These are phyloP conservation scores for Miichthys miiuy DNA, from an alignment of 2,797 vertebrate species.

Conservation along the genomic window DNA sequence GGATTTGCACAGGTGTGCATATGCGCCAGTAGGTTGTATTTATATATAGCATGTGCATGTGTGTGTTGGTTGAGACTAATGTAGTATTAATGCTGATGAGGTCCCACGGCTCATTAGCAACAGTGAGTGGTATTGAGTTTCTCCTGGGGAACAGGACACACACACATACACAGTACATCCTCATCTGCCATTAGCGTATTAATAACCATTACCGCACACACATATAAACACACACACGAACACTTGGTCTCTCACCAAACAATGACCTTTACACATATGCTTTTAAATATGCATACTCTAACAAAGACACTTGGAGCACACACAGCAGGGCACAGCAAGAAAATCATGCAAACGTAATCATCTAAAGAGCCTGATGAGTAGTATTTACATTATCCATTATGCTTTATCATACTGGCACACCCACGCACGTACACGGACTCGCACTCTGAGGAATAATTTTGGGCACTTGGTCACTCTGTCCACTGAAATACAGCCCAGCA, in stretches of 20 bases:
- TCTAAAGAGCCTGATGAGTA: constrained; percentile 34
- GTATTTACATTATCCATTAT: constrained; percentile 29
- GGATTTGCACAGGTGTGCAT: constrained; percentile 62
- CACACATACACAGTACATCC: constrained; percentile 42
- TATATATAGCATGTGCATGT: constrained; percentile 40
- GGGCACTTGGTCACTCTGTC: constrained; percentile 48
- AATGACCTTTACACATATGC: constrained; percentile 65
- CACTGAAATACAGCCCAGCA: constrained; percentile 69
- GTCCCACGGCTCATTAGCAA: constrained; percentile 83
- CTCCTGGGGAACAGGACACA: constrained; percentile 66
- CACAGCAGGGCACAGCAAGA: constrained; percentile 17
- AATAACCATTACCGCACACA: constrained; percentile 52
- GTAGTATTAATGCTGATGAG: constrained; percentile 84
- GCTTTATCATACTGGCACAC: not conserved
- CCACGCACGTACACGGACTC: constrained; percentile 35
- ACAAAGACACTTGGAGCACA: constrained; percentile 40
- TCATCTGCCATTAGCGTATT: constrained; percentile 66
- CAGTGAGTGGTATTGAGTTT: constrained; percentile 81
- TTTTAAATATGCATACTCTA: constrained; percentile 53
- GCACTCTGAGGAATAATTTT: constrained; percentile 51
- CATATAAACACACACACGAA: constrained; percentile 26
- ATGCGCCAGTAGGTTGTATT: constrained; percentile 41
- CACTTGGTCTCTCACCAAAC: constrained; percentile 27
- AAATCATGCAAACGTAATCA: constrained; percentile 44
- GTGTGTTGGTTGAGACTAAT: constrained; percentile 70